A percentile compares a stretch with the other conserved stretches of the same genome.
Conservation (phyloP, 2,888 invertebrate genomes). For the Bellardia bayeri region DNA sequence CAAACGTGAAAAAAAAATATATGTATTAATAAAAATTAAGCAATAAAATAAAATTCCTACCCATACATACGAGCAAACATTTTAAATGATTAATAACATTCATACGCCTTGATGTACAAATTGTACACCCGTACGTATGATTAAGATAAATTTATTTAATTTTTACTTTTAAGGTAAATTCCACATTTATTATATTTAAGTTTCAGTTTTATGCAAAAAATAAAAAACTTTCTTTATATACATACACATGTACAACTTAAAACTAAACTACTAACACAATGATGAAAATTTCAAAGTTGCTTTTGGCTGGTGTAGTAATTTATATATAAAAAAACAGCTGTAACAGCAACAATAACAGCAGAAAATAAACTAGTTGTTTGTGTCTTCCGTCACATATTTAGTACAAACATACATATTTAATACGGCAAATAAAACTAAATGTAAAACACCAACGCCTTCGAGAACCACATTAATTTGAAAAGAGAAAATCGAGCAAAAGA, state of each 20-base stretch:
- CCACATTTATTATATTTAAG: slow-evolving; percentile 10
- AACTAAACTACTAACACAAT: slow-evolving; percentile 48
- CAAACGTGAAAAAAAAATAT: slow-evolving; percentile 10
- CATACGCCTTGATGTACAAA: slow-evolving; percentile 53
- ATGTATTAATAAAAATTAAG: slow-evolving; percentile 24
- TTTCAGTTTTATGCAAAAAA: neutral
- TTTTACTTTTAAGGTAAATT: slow-evolving; percentile 23
- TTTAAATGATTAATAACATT: slow-evolving; percentile 57
- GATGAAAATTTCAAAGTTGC: neutral
- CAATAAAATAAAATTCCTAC: slow-evolving; percentile 19
- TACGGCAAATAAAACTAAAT: slow-evolving; percentile 39
- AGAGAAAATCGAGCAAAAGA: slow-evolving; percentile 41
- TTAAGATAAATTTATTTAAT: slow-evolving; percentile 47
- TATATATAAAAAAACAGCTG: neutral
- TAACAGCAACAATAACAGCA: neutral
- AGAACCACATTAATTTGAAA: slow-evolving; percentile 36
- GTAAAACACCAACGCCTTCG: slow-evolving; percentile 60
- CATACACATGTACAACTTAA: neutral
- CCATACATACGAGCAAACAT: slow-evolving; percentile 8
- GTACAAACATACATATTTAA: slow-evolving; percentile 28
- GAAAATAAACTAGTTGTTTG: neutral
- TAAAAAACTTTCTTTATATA: neutral
- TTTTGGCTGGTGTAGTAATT: slow-evolving; percentile 8
- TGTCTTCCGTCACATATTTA: slow-evolving; percentile 21
- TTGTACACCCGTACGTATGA: slow-evolving; percentile 50